Conservation (phyloP, 2,113 vertebrate genomes). For the Pachycephala philippinensis region DNA sequence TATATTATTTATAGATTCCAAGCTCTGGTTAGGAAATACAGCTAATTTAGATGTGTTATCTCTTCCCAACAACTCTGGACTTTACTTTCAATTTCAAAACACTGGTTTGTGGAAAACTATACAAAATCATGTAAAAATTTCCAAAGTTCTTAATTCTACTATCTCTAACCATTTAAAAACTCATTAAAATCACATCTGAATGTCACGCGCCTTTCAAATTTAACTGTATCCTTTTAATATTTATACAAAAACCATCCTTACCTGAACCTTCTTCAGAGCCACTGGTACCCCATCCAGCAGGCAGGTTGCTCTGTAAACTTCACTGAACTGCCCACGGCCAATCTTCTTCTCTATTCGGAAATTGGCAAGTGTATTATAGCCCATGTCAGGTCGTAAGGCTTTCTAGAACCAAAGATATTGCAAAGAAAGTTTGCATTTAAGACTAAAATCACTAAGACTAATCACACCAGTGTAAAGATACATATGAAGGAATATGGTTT, state of each 20-base stretch:
- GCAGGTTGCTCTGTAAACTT: slow-evolving; percentile 93
- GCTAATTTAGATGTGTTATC: not conserved
- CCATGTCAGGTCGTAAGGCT: slow-evolving; percentile 91
- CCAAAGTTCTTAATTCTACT: not conserved
- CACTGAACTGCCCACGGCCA: slow-evolving; percentile 95
- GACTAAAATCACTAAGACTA: not conserved
- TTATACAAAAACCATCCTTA: slow-evolving; percentile 55
- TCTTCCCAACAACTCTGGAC: not conserved
- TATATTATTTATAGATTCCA: not conserved
- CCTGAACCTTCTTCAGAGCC: slow-evolving; percentile 98
- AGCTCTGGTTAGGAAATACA: not conserved
- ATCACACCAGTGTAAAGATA: not conserved
- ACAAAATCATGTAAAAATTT: not conserved
- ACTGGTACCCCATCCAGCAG: slow-evolving; percentile 89
- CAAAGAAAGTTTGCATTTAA: not conserved
- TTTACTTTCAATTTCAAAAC: not conserved
- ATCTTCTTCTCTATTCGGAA: slow-evolving; percentile 98
- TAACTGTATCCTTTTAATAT: not conserved
- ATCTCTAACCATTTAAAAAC: not conserved
- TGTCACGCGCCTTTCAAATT: not conserved
- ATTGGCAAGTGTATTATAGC: slow-evolving; percentile 91
- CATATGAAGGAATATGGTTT: not conserved
- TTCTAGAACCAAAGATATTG: slow-evolving; percentile 76
- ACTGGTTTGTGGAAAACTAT: not conserved
- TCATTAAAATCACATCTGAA: not conserved